These are phyloP conservation scores for Calonectris borealis DNA, from an alignment of 2,113 vertebrate species.

Conservation along the genomic window DNA sequence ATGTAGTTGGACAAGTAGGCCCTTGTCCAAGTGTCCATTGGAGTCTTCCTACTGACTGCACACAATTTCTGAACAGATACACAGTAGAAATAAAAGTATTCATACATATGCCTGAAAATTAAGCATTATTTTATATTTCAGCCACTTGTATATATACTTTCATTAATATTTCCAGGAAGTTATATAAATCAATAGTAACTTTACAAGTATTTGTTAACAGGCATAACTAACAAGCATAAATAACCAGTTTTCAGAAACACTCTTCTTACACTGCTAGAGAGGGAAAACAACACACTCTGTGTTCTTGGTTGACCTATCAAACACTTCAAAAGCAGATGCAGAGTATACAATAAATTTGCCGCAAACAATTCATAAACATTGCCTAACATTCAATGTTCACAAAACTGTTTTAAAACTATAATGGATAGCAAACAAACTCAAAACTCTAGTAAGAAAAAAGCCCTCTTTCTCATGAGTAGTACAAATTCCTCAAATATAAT, in stretches of 20 bases:
- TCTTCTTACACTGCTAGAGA: background rate
- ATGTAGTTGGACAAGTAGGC: background rate
- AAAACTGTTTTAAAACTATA: background rate
- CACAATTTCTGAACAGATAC: background rate
- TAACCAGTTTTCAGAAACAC: background rate
- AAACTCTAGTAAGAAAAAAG: background rate
- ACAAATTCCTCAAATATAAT: background rate
- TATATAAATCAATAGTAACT: background rate
- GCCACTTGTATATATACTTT: background rate
- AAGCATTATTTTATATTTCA: background rate
- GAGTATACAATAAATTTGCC: background rate
- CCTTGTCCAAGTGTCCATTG: background rate
- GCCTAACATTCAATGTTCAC: background rate
- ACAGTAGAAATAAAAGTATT: background rate
- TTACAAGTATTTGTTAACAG: background rate
- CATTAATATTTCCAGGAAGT: background rate
- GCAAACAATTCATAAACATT: background rate
- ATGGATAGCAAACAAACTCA: background rate
- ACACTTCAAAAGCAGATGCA: background rate
- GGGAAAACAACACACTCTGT: background rate
- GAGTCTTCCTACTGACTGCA: background rate
- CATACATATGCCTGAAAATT: background rate
- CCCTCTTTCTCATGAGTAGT: background rate
- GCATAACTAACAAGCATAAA: background rate
- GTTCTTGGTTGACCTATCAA: background rate